Percentiles rank a stretch among this genome's conserved stretches.
Conservation (phyloP, 2,888 invertebrate species). For the Drosophila helvetica region DNA sequence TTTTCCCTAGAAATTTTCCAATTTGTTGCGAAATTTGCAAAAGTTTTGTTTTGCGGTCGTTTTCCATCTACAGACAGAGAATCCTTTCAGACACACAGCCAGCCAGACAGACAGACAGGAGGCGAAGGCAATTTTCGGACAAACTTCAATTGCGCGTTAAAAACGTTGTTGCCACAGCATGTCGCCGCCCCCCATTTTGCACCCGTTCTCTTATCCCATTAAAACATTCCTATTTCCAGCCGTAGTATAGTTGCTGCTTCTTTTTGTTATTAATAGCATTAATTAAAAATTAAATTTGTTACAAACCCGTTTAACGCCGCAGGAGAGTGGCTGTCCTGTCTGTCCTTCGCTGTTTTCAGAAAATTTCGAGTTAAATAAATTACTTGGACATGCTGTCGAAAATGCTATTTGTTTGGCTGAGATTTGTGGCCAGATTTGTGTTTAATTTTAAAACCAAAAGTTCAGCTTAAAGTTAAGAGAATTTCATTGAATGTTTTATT, state of each 20-base stretch:
- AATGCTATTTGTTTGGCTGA: background rate
- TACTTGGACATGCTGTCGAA: conserved; percentile 25
- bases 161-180: conserved; percentile 59
- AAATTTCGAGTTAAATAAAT: conserved; percentile 44
- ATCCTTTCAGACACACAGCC: conserved; percentile 12
- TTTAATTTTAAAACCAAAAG: background rate
- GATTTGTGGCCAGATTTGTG: conserved; percentile 8
- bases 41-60: conserved; percentile 59
- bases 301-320: conserved; percentile 54
- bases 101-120: background rate
- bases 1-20: conserved; percentile 48
- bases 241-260: conserved; percentile 12
- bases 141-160: conserved; percentile 79
- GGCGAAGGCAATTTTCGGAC: conserved; percentile 55
- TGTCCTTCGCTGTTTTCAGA: conserved; percentile 25
- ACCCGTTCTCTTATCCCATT: conserved; percentile 18
- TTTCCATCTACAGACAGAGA: conserved; percentile 18
- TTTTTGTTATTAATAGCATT: conserved; percentile 69
- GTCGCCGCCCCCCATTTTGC: conserved; percentile 54
- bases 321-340: conserved; percentile 31
- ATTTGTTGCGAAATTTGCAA: conserved; percentile 60
- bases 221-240: conserved; percentile 20
- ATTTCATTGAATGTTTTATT: background rate
- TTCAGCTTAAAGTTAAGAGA: background rate
- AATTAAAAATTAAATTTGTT: conserved; percentile 76